Percentiles rank a stretch among this genome's conserved stretches.
These are phyloP conservation scores for Drosophila acutilabella DNA, from an alignment of 2,888 invertebrate genomes.

Conservation along the genomic window DNA sequence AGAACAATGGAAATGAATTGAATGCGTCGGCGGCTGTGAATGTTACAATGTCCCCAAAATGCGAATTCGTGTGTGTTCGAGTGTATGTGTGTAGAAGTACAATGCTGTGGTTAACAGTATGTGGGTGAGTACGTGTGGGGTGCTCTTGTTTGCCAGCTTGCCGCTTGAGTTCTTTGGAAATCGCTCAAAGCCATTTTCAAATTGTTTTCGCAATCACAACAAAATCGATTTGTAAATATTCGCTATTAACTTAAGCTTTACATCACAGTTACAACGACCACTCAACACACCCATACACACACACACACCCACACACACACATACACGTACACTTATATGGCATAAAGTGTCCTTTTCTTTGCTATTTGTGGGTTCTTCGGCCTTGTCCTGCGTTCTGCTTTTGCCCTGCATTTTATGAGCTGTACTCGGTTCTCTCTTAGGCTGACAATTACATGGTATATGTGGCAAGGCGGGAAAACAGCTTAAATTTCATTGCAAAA, in stretches of 20 bases:
- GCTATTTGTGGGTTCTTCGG: conserved; percentile 31
- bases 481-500: conserved; percentile 43
- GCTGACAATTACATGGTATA: conserved; percentile 37
- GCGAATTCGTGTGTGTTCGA: conserved; percentile 9
- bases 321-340: conserved; percentile 1
- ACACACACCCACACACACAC: conserved; percentile 8
- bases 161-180: conserved; percentile 59
- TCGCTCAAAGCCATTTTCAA: conserved; percentile 76
- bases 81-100: conserved; percentile 7
- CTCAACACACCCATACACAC: conserved; percentile 16
- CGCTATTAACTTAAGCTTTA: conserved; percentile 60
- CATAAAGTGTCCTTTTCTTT: conserved; percentile 51
- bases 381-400: conserved; percentile 19
- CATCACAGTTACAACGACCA: conserved; percentile 31
- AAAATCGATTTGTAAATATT: conserved; percentile 73
- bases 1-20: conserved; percentile 46
- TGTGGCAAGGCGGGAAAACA: not conserved
- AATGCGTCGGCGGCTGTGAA: conserved; percentile 26
- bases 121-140: conserved; percentile 21
- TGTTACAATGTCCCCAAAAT: conserved; percentile 31
- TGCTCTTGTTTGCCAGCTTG: conserved; percentile 63
- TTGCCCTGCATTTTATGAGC: conserved; percentile 46
- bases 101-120: conserved; percentile 10
- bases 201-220: conserved; percentile 76
- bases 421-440: conserved; percentile 8